Evolutionary conservation across 2,113 vertebrate genomes (phyloP).

Genomic region (Microcebus tavaratra): DNA sequence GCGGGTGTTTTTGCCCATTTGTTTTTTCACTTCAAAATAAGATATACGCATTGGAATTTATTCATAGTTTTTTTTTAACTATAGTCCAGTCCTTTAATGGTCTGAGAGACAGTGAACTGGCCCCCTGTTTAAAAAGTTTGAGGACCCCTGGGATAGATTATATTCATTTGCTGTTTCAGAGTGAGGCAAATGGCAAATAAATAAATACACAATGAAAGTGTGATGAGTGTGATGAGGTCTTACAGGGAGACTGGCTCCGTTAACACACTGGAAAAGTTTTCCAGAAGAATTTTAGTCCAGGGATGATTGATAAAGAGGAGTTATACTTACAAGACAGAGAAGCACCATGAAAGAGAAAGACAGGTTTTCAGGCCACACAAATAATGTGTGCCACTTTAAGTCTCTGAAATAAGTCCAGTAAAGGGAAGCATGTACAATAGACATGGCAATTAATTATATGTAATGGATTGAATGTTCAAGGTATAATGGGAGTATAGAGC

Average conservation of each 20-base stretch:
- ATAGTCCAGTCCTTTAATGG: too few relatives aligned
- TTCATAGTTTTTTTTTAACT: too few relatives aligned
- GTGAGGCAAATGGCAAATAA: conserved; percentile 5
- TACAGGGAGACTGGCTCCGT: background rate
- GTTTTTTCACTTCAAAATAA: too few relatives aligned
- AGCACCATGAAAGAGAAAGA: background rate
- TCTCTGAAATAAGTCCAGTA: background rate
- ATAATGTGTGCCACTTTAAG: background rate
- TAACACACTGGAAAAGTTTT: background rate
- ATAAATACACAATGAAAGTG: background rate
- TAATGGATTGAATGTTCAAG: background rate
- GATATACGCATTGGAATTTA: too few relatives aligned
- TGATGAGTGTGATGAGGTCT: background rate
- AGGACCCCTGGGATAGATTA: background rate
- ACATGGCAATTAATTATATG: background rate
- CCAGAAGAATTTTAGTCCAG: background rate
- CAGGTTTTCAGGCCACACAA: background rate
- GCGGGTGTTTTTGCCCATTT: too few relatives aligned
- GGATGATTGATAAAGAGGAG: background rate
- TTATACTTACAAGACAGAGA: background rate
- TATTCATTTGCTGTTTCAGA: background rate
- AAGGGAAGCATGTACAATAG: background rate
- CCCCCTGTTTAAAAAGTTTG: too few relatives aligned
- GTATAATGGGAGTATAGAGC: background rate
- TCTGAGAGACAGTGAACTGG: too few relatives aligned